Percentiles rank a stretch among this genome's conserved stretches.
phyloP scores from a whole-genome alignment of 1,140 invertebrate species.

The Nasonia vitripennis region DNA sequence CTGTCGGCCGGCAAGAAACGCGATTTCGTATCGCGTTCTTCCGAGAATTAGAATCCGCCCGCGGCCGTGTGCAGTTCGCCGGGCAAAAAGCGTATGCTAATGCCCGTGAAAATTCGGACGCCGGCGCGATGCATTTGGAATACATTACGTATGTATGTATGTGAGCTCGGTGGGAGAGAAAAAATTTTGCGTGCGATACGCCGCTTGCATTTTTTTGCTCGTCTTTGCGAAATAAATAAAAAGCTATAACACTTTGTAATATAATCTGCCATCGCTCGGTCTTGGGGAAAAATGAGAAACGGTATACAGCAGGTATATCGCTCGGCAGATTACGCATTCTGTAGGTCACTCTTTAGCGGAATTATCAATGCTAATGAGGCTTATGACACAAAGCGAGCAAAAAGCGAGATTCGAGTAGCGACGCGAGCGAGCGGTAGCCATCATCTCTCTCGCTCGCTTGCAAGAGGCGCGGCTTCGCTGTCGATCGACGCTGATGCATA shows the following conservation, averaged over 20 bases:
- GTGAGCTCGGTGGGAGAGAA: background rate
- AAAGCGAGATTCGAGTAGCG: background rate
- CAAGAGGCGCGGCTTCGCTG: constrained; percentile 59
- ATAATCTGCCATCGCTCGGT: background rate
- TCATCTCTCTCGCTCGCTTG: constrained; percentile 49
- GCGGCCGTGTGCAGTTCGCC: background rate
- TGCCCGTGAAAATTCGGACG: constrained; percentile 59
- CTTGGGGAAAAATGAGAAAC: background rate
- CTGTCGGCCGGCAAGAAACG: constrained; percentile 43
- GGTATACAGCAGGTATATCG: background rate
- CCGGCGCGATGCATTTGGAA: constrained; percentile 52
- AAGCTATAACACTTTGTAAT: background rate
- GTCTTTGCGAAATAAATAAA: too few species aligned
- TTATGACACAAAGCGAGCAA: constrained; percentile 47
- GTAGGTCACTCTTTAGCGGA: constrained; percentile 27
- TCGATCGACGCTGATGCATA: constrained; percentile 68
- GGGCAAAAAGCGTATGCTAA: constrained; percentile 58
- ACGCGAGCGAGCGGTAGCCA: constrained; percentile 53
- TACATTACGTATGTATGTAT: constrained; percentile 52
- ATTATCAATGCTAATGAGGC: constrained; percentile 50
- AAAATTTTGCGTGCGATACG: background rate
- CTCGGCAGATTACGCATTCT: constrained; percentile 16
- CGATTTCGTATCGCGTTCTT: constrained; percentile 47
- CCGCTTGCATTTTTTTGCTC: too few species aligned
- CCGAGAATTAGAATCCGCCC: constrained; percentile 50